phyloP scores from a whole-genome alignment of 1,140 invertebrate species.

The Drosophila fuyamai region DNA sequence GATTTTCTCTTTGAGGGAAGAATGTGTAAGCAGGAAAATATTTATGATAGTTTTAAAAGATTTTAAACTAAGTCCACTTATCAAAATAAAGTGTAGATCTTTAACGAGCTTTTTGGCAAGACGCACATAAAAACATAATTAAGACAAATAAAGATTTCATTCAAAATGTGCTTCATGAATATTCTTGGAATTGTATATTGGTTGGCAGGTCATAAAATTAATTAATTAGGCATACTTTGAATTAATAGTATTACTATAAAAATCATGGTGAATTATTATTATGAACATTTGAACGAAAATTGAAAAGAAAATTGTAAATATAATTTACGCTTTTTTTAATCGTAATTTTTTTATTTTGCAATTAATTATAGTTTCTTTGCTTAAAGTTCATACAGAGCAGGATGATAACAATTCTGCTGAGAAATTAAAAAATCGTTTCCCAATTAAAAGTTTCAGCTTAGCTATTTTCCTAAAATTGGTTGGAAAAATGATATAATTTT shows the following conservation, averaged over 20 bases:
- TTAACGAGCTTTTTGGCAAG: background rate
- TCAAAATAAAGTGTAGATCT: background rate
- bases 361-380: no score
- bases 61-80: background rate
- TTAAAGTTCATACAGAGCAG: no score
- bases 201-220: background rate
- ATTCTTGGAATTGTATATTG: background rate
- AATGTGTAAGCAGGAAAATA: constrained; percentile 1
- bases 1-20: constrained; percentile 3
- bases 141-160: background rate
- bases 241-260: background rate
- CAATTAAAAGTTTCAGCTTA: no score
- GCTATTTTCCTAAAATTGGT: no score
- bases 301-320: background rate
- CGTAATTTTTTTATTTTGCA: no score
- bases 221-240: background rate
- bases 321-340: no score
- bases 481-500: no score
- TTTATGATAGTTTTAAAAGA: background rate
- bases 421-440: no score
- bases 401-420: no score
- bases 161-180: background rate
- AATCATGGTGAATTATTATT: background rate
- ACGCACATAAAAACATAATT: background rate
- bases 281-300: background rate